Evolutionary conservation across 2,888 invertebrate species (phyloP), one percentile per base, ranked within the genome.

Genomic region (Hypomecis punctinalis): DNA sequence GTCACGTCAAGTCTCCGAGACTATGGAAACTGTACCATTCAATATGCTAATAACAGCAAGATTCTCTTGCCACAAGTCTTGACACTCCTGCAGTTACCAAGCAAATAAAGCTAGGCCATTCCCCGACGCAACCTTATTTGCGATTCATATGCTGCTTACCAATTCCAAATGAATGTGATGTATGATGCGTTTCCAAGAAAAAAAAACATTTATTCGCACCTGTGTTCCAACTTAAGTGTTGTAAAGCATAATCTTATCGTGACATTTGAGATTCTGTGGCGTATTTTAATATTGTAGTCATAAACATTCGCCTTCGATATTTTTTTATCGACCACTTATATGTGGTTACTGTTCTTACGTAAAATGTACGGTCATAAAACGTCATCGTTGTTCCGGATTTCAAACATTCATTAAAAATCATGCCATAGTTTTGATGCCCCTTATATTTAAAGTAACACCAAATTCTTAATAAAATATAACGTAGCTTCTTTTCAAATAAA

Each of bases 281-380:
- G 61, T 61, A 60, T 51, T 54, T 57, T 68, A 65, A 61, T 68
- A 73, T 64, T 68, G 59, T 63, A 61, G 61, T 51, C 58, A 70
- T 72, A 71, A 73, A 75, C 68, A 49, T 65, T 66, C 59, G 63
- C 53, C 47, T 47, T 43, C 64, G 67, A 69, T 72, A 68, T 61
- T 51, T 70, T n/a, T 63, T 65, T 69, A 65, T 68, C 64, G 58
- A 61, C 33, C 36, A 66, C 57, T 56, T 57, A 36, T 46, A 40
- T 39, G 48, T 68, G 36, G 48, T 58, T 63, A 51, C 54, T 54
- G 10, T 53, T 55, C 33, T 56, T 64, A 63, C 58, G 57, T 63
- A 57, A 58, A 63, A 58, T 52, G 53, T 53, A 13, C 7, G 63
- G 36, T 40, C 52, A 52, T 62, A 57, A 62, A 62, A 62, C 35